Conservation (phyloP, 2,888 invertebrate species). For the Standfussiana lucernea region DNA sequence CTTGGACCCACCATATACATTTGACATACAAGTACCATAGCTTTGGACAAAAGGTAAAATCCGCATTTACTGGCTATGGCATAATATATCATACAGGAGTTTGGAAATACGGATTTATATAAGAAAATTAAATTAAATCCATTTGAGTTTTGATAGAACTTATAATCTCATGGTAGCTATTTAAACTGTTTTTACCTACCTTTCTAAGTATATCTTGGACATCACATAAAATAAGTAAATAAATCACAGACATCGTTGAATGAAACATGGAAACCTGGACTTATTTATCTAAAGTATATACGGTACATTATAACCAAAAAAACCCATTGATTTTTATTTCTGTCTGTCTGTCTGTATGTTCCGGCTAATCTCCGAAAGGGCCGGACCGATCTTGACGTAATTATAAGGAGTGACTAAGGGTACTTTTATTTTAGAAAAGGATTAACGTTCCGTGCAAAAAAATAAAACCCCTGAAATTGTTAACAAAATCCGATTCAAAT, state of each 20-base stretch:
- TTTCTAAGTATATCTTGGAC: not conserved
- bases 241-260: not conserved
- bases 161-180: not conserved
- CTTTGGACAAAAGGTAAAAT: conserved; percentile 44
- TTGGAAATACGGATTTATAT: not conserved
- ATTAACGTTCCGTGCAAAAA: too few relatives aligned
- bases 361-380: too few relatives aligned
- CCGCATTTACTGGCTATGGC: conserved; percentile 12
- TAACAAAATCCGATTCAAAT: too few relatives aligned
- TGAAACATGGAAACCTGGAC: not conserved
- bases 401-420: too few relatives aligned
- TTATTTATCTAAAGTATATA: too few relatives aligned
- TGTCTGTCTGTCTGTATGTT: too few relatives aligned
- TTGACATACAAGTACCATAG: conserved; percentile 32
- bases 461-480: too few relatives aligned
- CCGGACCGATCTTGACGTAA: too few relatives aligned
- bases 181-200: not conserved
- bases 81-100: not conserved
- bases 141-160: not conserved
- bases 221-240: too few relatives aligned
- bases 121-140: not conserved
- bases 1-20: conserved; percentile 54
- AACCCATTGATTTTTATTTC: too few relatives aligned
- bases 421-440: too few relatives aligned
- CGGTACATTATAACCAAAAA: too few relatives aligned